Base-by-base conservation (phyloP, 37 sponge, comb jelly and placozoan genomes). In the Crambe crambe region DNA sequence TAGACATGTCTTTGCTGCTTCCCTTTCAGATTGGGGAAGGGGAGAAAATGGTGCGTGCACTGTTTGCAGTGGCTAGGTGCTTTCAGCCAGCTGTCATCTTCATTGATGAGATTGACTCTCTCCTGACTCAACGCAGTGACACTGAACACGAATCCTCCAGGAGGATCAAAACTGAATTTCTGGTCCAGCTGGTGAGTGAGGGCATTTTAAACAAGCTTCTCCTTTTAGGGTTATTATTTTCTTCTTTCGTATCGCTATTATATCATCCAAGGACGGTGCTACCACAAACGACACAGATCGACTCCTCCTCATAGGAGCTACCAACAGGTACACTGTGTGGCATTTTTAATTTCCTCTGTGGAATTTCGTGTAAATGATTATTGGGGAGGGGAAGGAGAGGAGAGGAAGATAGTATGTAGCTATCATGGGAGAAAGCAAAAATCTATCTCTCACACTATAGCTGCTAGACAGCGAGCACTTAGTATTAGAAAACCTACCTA, bases 61-160 rank as follows among this genome's bases (percentile, higher is more conserved):
- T 98, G 85, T 98, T 98, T 85, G 90, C 92, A 37, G 96, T 98
- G 5, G 94, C 99, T 6, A 76, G 92, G 41, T 91, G 92, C 37
- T 90, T 91, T 70, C 96, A 98, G 73, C 99, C 99, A 40, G 99
- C 99, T 18, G 99, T 98, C 32, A 91, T 98, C 41, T 98, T 98
- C 75, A 98, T 98, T 42, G 99, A 98, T 78, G 99, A 98, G 87
- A 98, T 98, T 31, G 99, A 98, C 88, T 94, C 96, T 18, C 90
- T 98, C 10, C 84, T 98, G 43, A 79, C 95, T 30, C 99, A 96
- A 77, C 76, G 99, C 3, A 87, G 89, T 29, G 99, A 98, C 81
- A 86, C 65, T 57, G 99, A 98, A 42, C 96, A 98, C 51, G 99
- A 98, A 76, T 86, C 95, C 26, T 98, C 99, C 10, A 81, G 99